Percentiles rank a stretch among this genome's conserved stretches.
Evolutionary conservation across 2,888 invertebrate genomes (phyloP).

Genomic region (Amaurobius ferox): DNA sequence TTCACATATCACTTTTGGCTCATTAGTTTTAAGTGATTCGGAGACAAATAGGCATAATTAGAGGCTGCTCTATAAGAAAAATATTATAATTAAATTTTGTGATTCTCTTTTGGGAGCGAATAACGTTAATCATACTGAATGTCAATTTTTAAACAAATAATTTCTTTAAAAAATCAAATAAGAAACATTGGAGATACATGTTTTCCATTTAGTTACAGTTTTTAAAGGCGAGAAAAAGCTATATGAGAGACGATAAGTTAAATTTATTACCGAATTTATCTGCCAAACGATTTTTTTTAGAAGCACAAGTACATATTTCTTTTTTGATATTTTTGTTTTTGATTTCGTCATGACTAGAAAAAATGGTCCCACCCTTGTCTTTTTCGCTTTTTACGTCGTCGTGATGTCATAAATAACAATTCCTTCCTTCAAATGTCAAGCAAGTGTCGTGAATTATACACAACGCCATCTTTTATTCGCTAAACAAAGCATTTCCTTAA

Average conservation of each 20-base stretch:
- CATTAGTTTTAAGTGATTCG: conserved; percentile 52
- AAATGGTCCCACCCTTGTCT: conserved; percentile 28
- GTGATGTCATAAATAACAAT: conserved; percentile 53
- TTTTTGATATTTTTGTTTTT: conserved; percentile 24
- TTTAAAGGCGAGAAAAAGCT: conserved; percentile 1
- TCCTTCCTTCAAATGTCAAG: conserved; percentile 39
- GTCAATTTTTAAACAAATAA: conserved; percentile 37
- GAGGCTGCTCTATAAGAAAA: conserved; percentile 22
- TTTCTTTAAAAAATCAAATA: background rate
- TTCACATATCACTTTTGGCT: background rate
- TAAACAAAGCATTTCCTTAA: conserved; percentile 24
- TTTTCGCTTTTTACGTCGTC: conserved; percentile 16
- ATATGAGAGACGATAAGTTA: background rate
- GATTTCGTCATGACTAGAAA: background rate
- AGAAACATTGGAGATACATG: background rate
- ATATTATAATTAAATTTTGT: conserved; percentile 40
- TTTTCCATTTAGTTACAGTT: background rate
- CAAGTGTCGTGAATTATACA: conserved; percentile 12
- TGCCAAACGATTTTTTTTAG: conserved; percentile 22
- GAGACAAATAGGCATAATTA: conserved; percentile 53
- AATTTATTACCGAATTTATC: conserved; percentile 41
- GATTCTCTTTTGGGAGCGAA: background rate
- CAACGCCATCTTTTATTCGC: conserved; percentile 19
- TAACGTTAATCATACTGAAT: conserved; percentile 35
- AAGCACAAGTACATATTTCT: background rate